Evolutionary conservation across 1,140 invertebrate genomes (phyloP), one percentile per base, ranked within the genome.

Genomic region (Megalopta genalis): DNA sequence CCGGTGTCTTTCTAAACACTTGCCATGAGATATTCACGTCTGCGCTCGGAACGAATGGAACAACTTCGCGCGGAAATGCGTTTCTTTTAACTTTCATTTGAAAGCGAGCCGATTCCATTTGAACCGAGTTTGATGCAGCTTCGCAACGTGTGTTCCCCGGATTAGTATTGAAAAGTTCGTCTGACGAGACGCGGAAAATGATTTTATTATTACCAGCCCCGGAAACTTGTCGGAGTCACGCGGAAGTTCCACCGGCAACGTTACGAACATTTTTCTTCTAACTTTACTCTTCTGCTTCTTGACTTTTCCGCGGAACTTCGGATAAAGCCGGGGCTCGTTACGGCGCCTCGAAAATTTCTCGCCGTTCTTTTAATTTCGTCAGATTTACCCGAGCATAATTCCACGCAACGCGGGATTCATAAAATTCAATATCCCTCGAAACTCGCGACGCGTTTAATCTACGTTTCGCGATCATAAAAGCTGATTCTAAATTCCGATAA

Each of bases 181-280:
- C 18, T 23, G 16, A 27, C 37, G n/a, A 32, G 18, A 23, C 32
- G 68, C n/a, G n/a, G 68, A 46, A 42, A 72, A 72, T 72, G 54
- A 62, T 72, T 72, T 72, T 57, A 32, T 59, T 72, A 72, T 72
- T 72, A 62, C 23, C 42, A 42, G 59, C 25, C 6, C 25, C 10
- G 21, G 70, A 72, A 72, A 72, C 70, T 72, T 72, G 70, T 62
- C 42, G 70, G 39, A 46, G 70, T 72, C 70, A 12, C 70, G 54
- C 49, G 25, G 6, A 72, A 72, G 16, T 72, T 72, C 3, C 23
- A 12, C 70, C 23, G 16, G 39, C 57, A 72, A 72, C 16, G 37
- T 32, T n/a, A 42, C 70, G 70, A 32, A 23, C 54, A 60, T 72
- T 72, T 72, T 46, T 46, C 70, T 59, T 65, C 37, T 2, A 27